phyloP scores from a whole-genome alignment of 2,113 vertebrate species.

The Mystacornis crossleyi region DNA sequence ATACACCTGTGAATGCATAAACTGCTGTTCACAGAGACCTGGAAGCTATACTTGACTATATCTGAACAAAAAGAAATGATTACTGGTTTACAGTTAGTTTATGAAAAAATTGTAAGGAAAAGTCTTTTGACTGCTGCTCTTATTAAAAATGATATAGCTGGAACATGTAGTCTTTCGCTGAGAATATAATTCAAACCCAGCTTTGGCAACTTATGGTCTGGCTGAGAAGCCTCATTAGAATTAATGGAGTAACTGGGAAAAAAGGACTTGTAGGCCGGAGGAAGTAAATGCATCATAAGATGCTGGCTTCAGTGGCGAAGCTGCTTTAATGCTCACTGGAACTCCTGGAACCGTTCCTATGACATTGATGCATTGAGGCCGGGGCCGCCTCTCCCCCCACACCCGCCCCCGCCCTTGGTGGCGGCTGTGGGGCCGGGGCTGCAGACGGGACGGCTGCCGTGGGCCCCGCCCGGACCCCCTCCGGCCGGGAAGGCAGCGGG shows the following conservation, averaged over 20 bases:
- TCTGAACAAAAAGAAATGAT: background rate
- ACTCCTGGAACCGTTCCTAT: rapidly evolving
- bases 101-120: background rate
- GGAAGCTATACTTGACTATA: background rate
- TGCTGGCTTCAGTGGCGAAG: background rate
- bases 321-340: background rate
- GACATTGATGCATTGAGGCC: too few relatives aligned
- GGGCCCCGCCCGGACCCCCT: too few relatives aligned
- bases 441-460: too few relatives aligned
- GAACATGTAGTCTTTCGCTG: rapidly evolving
- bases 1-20: background rate
- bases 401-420: too few relatives aligned
- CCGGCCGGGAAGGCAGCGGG: too few relatives aligned
- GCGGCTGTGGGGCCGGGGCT: too few relatives aligned
- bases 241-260: background rate
- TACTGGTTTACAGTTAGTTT: background rate
- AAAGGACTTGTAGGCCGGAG: background rate
- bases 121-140: background rate
- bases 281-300: background rate
- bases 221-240: background rate
- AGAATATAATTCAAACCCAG: background rate
- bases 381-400: too few relatives aligned
- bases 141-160: background rate
- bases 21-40: background rate
- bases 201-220: background rate